Evolutionary conservation across 1,140 invertebrate species (phyloP), one percentile per base, ranked within the genome.

Genomic region (Drosophila sproati): DNA sequence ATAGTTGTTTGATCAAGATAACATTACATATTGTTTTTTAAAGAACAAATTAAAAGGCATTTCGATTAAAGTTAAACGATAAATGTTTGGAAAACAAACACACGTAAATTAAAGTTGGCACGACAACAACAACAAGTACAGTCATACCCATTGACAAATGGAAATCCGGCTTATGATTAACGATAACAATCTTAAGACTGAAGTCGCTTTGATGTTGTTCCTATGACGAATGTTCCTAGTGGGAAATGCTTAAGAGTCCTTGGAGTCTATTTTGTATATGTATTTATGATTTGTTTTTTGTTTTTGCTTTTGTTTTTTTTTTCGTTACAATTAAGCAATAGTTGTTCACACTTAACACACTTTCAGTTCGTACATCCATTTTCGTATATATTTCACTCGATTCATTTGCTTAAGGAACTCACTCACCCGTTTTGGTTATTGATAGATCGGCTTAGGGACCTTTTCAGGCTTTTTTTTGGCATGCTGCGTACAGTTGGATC

Each of bases 401-500:
- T 55, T 63, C 77, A 69, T 73, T 78, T 70, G 43, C 47, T 82
- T 73, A 52, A 73, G 80, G 69, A 80, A 89, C 83, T 88, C 83
- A 88, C 83, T 87, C 83, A 89, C 83, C 83, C 83, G 83, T 80
- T 63, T 48, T 35, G 37, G 45, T 39, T 39, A 56, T 78, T 35
- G 39, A 57, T 72, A 68, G 71, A 69, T 52, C 62, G 69, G 73
- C 73, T 56, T 73, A 57, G 54, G 75, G 60, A 67, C 61, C 45
- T 73, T 73, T 50, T 73, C 51, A 45, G 55, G 64, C 32, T 32
- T 43, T 43, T 43, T 59, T 48, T 73, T 77, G 82, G 41, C 56
- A 71, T 62, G 68, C 60, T 39, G 54, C 60, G 68, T 72, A 75
- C 73, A 71, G 73, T 72, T 59, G 73, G 12, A 57, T 34, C 68